Evolutionary conservation across 2,888 invertebrate species (phyloP), one percentile per base, ranked within the genome.

Genomic region (Napeogenes sylphis): DNA sequence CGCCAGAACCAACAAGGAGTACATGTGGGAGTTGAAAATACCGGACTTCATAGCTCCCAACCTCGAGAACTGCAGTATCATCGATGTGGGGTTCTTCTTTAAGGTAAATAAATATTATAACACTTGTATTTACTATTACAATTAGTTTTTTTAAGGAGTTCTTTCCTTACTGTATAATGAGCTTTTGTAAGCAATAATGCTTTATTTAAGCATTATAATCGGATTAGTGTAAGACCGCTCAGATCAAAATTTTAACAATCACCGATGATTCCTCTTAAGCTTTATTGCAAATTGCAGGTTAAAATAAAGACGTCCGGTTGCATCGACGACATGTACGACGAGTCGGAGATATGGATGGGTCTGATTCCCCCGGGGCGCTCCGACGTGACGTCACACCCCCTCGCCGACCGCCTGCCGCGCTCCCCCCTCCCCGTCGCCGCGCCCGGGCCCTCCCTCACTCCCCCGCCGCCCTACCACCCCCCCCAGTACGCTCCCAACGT

Each of bases 221-320:
- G 6, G 35, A 35, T 2, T 0, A 35, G 35, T 35, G 35, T 35
- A 35, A 35, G 35, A 35, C 35, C 35, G 35, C 35, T 35, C 6
- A 35, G 4, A 4, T 35, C 6, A 35, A 4, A 35, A 35, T 35
- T 21, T 21, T 21, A 21, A 21, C 21, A 21, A 21, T 21, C 21
- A 21, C 21, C 21, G 21, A 21, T 21, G 1, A 1, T 21, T 21
- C 21, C 21, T 21, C 0, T 21, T 1, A 21, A 21, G 21, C 4
- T 30, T n/a, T 6, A 51, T 6, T 12, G 30, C 10, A 13, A 30
- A 30, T 30, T 51, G 21, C 74, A 87, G 87, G 75, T 78, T 13
- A 81, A 68, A 61, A 64, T 86, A 59, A 78, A 78, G 66, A 56
- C 84, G n/a, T 79, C 86, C 0, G 87, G 85, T 1, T 87, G 85